These are phyloP conservation scores for Sphenopsis melanotis DNA, from an alignment of 2,797 vertebrate species.

Conservation along the genomic window DNA sequence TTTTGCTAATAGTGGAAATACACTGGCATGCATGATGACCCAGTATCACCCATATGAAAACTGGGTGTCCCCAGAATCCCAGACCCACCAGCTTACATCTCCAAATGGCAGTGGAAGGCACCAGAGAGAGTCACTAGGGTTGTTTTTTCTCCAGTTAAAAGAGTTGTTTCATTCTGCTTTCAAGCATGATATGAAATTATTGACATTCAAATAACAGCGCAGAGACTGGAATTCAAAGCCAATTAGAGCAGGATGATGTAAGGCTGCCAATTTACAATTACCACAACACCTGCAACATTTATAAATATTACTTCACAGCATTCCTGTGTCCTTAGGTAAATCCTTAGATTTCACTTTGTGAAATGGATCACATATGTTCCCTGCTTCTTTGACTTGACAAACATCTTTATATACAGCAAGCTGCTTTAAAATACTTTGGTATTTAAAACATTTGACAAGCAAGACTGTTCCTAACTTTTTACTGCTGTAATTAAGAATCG, in stretches of 20 bases:
- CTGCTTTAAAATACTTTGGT: background rate
- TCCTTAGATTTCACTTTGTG: slow-evolving; percentile 32
- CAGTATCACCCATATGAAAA: rapidly evolving
- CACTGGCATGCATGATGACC: background rate
- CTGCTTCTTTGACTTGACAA: slow-evolving; percentile 7
- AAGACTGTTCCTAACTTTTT: background rate
- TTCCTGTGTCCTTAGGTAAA: slow-evolving; percentile 68
- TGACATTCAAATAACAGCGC: background rate
- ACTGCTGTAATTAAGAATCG: background rate
- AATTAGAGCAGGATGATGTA: slow-evolving; percentile 35
- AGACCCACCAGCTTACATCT: background rate
- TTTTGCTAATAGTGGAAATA: background rate
- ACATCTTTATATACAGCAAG: background rate
- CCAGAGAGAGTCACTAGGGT: background rate
- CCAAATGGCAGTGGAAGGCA: background rate
- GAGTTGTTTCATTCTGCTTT: background rate
- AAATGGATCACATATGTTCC: slow-evolving; percentile 68
- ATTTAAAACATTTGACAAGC: slow-evolving; percentile 21
- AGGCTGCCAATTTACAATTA: slow-evolving; percentile 50
- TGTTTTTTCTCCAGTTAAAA: background rate
- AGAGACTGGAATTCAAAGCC: slow-evolving; percentile 25
- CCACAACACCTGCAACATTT: slow-evolving; percentile 45
- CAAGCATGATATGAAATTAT: background rate
- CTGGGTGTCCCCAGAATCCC: background rate
- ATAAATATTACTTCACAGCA: slow-evolving; percentile 66